These are phyloP conservation scores for Elysia chlorotica DNA, from an alignment of 1,140 invertebrate genomes.

Conservation along the genomic window DNA sequence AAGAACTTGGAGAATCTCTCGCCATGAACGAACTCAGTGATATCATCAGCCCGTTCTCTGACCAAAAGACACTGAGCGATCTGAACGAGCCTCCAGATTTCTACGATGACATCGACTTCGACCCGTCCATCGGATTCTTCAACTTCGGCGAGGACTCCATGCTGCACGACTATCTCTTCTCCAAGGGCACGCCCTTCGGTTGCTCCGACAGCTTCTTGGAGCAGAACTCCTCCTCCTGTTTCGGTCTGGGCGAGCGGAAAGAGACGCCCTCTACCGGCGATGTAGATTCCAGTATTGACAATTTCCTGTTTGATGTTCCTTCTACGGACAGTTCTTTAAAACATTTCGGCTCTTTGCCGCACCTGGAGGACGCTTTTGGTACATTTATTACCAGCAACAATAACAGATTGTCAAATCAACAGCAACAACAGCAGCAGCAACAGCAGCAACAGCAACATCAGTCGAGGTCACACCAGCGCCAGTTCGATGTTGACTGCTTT, in stretches of 20 bases:
- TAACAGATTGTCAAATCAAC: background rate
- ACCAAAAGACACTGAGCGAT: slow-evolving; percentile 12
- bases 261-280: no score
- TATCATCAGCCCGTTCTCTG: slow-evolving; percentile 7
- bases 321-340: background rate
- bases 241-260: background rate
- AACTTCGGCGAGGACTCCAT: slow-evolving; percentile 20
- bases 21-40: slow-evolving; percentile 6
- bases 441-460: background rate
- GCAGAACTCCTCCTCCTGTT: background rate
- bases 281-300: background rate
- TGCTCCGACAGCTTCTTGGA: background rate
- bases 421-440: background rate
- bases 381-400: background rate
- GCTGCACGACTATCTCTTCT: slow-evolving; percentile 20
- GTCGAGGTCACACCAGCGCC: no score
- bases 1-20: background rate
- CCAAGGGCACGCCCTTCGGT: slow-evolving; percentile 6
- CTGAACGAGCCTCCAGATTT: background rate
- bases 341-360: slow-evolving; percentile 8
- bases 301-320: background rate
- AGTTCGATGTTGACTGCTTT: background rate
- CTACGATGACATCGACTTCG: background rate
- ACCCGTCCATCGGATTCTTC: slow-evolving; percentile 10
- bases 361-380: slow-evolving; percentile 19